These are phyloP conservation scores for Trichopoda pennipes DNA, from an alignment of 2,888 invertebrate species.

Conservation along the genomic window DNA sequence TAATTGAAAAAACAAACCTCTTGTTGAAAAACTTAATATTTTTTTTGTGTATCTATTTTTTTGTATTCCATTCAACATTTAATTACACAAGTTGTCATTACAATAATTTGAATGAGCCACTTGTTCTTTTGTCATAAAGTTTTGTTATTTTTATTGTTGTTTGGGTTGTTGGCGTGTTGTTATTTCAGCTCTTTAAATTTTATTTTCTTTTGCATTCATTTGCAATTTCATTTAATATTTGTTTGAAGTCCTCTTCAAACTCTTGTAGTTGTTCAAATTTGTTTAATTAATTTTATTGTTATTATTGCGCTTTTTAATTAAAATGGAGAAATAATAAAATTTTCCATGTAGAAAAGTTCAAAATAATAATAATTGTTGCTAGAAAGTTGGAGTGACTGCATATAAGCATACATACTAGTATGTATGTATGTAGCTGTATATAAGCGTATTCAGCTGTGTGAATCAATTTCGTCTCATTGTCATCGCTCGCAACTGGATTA, in stretches of 20 bases:
- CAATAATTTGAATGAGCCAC: slow-evolving; percentile 53
- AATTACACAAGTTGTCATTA: slow-evolving; percentile 76
- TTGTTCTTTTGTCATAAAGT: slow-evolving; percentile 47
- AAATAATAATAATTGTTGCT: slow-evolving; percentile 56
- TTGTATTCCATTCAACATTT: slow-evolving; percentile 67
- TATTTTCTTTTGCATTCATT: slow-evolving; percentile 10
- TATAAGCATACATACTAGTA: neutral
- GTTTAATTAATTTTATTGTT: slow-evolving; percentile 74
- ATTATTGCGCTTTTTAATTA: slow-evolving; percentile 75
- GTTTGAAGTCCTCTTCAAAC: slow-evolving; percentile 70
- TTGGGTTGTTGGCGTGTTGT: slow-evolving; percentile 38
- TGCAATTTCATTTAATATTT: slow-evolving; percentile 24
- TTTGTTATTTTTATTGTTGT: slow-evolving; percentile 35
- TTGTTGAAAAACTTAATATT: too few relatives aligned
- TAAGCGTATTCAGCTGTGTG: neutral
- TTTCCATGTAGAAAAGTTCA: slow-evolving; percentile 49
- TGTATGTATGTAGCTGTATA: neutral
- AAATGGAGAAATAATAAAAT: slow-evolving; percentile 60
- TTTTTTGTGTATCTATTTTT: neutral
- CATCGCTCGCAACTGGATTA: slow-evolving; percentile 21
- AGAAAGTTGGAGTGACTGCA: neutral
- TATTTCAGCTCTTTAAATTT: slow-evolving; percentile 22
- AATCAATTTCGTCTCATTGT: slow-evolving; percentile 33
- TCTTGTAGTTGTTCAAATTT: slow-evolving; percentile 65
- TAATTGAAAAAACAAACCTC: too few relatives aligned